Conservation (phyloP, 2,888 invertebrate species). For the Alitta virens region DNA sequence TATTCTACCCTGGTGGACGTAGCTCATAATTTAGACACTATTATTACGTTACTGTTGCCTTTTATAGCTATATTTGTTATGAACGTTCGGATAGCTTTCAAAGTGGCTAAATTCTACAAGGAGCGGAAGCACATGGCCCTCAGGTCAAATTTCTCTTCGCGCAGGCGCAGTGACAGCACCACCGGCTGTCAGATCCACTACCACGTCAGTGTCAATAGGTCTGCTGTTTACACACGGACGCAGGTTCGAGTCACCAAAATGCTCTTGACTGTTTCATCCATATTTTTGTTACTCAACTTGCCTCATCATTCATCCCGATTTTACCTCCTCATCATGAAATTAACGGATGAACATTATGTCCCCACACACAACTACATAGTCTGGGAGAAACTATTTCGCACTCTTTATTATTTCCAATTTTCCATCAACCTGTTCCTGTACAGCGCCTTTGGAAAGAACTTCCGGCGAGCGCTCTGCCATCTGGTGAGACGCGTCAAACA, state of each 20-base stretch:
- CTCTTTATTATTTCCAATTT: constrained; percentile 23
- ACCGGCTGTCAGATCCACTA: background rate
- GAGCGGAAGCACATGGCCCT: constrained; percentile 14
- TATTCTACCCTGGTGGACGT: constrained; percentile 16
- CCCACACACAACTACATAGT: constrained; percentile 8
- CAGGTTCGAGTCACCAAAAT: constrained; percentile 24
- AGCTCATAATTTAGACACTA: constrained; percentile 21
- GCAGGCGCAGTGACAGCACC: background rate
- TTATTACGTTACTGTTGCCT: constrained; percentile 24
- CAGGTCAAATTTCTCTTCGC: background rate
- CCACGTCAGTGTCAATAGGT: background rate
- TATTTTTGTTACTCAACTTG: constrained; percentile 22
- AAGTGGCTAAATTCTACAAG: constrained; percentile 20
- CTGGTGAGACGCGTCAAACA: background rate
- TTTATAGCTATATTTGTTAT: constrained; percentile 22
- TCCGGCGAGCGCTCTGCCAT: constrained; percentile 14
- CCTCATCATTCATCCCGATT: constrained; percentile 19
- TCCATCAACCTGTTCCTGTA: constrained; percentile 25
- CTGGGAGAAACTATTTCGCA: constrained; percentile 17
- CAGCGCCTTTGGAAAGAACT: constrained; percentile 20
- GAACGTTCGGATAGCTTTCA: constrained; percentile 22
- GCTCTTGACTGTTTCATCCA: constrained; percentile 24
- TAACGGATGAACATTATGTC: constrained; percentile 8
- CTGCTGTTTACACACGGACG: constrained; percentile 13
- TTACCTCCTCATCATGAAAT: constrained; percentile 16